These are phyloP conservation scores for Fistularia tabacaria DNA, from an alignment of 2,797 vertebrate species.

Conservation along the genomic window DNA sequence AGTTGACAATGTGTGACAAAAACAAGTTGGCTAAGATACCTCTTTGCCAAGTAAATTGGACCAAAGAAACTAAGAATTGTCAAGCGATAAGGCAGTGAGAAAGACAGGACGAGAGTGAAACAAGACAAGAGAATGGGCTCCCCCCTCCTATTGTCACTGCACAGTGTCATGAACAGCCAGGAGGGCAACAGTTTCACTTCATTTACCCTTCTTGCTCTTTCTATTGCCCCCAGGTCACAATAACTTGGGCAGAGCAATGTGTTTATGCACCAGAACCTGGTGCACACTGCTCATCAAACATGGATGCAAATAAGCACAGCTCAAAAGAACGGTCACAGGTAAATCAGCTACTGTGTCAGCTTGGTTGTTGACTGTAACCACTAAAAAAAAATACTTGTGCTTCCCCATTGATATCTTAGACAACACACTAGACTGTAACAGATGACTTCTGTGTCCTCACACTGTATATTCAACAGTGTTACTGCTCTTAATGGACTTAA, in stretches of 20 bases:
- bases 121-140: conserved; percentile 44
- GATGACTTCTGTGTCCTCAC: too few species aligned
- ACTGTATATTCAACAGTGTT: too few species aligned
- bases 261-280: not conserved
- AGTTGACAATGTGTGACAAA: too few species aligned
- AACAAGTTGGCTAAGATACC: too few species aligned
- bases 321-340: too few species aligned
- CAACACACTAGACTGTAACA: too few species aligned
- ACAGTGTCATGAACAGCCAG: conserved; percentile 49
- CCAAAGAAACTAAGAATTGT: conserved; percentile 13
- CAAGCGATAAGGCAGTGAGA: conserved; percentile 17
- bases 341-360: too few species aligned
- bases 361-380: too few species aligned
- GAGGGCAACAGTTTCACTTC: conserved; percentile 62
- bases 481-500: too few species aligned
- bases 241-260: conserved; percentile 24
- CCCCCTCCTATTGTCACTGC: conserved; percentile 51
- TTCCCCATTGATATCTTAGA: too few species aligned
- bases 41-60: conserved; percentile 5
- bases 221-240: conserved; percentile 66
- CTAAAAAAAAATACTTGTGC: too few species aligned
- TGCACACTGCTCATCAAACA: conserved; percentile 9
- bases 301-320: not conserved
- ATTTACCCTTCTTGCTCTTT: conserved; percentile 66
- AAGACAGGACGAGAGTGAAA: conserved; percentile 49